Conservation (phyloP, 2,113 vertebrate genomes). For the Nansenia antarctica region DNA sequence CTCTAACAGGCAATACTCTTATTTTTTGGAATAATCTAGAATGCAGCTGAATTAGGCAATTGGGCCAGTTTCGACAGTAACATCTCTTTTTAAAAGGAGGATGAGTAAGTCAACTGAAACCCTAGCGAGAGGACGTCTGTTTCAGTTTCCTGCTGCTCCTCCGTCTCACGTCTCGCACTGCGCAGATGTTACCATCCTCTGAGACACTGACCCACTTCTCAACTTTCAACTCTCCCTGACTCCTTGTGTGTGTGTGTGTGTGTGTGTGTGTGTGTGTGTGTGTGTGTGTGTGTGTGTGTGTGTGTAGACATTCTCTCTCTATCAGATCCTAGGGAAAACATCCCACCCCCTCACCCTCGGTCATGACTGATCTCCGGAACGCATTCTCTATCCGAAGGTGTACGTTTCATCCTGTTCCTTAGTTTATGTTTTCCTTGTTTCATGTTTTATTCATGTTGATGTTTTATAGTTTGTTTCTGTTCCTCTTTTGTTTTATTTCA, state of each 20-base stretch:
- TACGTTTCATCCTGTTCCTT: too few relatives aligned
- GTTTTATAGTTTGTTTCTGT: background rate
- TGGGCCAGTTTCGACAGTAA: background rate
- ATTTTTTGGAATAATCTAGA: background rate
- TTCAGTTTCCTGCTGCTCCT: background rate
- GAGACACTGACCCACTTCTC: slow-evolving; percentile 54
- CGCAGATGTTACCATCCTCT: slow-evolving; percentile 1
- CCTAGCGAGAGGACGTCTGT: too few relatives aligned
- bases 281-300: too few relatives aligned
- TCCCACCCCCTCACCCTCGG: slow-evolving; percentile 36
- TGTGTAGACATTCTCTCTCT: slow-evolving; percentile 43
- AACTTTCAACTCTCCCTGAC: slow-evolving; percentile 60
- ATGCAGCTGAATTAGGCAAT: background rate
- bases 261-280: background rate
- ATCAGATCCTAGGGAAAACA: slow-evolving; percentile 56
- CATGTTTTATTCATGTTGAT: too few relatives aligned
- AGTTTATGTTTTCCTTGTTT: too few relatives aligned
- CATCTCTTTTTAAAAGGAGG: background rate
- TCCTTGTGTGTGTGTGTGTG: slow-evolving; percentile 7
- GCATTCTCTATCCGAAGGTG: slow-evolving; percentile 24
- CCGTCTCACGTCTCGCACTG: background rate
- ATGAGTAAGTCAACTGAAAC: background rate
- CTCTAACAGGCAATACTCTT: background rate
- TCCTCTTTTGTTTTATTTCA: too few relatives aligned
- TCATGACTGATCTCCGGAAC: slow-evolving; percentile 59